phyloP scores from a whole-genome alignment of 2,113 vertebrate species.

The Oophaga pumilio region DNA sequence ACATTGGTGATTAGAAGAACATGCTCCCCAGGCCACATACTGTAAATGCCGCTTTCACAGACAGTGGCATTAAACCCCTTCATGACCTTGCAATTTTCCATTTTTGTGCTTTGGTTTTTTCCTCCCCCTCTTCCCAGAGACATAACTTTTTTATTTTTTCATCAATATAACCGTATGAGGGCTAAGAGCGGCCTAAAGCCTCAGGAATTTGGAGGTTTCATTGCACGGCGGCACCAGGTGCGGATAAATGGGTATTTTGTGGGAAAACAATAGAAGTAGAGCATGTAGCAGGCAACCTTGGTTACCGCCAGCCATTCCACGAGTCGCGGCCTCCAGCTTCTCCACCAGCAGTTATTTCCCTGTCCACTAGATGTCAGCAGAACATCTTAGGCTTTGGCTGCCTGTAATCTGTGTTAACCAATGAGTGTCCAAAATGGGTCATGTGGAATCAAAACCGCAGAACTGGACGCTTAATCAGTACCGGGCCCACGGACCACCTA shows the following conservation, averaged over 20 bases:
- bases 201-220: not conserved
- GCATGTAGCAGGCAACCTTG: not conserved
- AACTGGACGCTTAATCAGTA: not conserved
- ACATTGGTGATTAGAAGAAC: no score
- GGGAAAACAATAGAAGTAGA: not conserved
- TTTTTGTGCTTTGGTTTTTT: no score
- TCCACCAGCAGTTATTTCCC: constrained; percentile 20
- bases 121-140: no score
- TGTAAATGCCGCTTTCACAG: no score
- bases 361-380: constrained; percentile 55
- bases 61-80: no score
- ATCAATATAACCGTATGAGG: no score
- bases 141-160: no score
- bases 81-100: no score
- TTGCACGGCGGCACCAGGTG: not conserved
- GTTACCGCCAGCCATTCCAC: not conserved
- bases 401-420: constrained; percentile 34
- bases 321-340: not conserved
- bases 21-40: no score
- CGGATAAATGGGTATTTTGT: not conserved
- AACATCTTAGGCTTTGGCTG: constrained; percentile 49
- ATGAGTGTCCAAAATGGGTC: constrained; percentile 17
- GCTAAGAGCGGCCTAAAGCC: not conserved
- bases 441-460: not conserved
- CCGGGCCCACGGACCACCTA: not conserved